A percentile compares a stretch with the other conserved stretches of the same genome.
Conservation (phyloP, 2,888 invertebrate genomes). For the Drosophila antonietae region DNA sequence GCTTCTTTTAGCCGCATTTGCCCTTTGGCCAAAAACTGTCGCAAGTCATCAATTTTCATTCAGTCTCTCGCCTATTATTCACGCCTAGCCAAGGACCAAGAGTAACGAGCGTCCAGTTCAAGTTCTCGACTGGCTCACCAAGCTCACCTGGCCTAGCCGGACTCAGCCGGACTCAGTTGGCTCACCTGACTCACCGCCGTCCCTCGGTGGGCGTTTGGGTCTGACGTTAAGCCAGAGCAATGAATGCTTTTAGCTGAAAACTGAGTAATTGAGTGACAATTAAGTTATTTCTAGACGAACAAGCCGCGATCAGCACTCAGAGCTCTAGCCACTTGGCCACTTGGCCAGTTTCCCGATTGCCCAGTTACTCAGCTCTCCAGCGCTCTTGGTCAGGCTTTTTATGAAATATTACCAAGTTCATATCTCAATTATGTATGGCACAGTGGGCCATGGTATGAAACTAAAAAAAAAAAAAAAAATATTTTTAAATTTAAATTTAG, state of each 20-base stretch:
- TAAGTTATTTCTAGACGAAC: slow-evolving; percentile 82
- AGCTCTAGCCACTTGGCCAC: slow-evolving; percentile 23
- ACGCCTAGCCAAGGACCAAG: slow-evolving; percentile 57
- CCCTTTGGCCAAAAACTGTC: slow-evolving; percentile 82
- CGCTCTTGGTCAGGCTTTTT: slow-evolving; percentile 50
- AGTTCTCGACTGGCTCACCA: slow-evolving; percentile 4
- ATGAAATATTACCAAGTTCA: slow-evolving; percentile 83
- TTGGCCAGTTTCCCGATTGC: slow-evolving; percentile 20
- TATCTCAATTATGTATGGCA: slow-evolving; percentile 81
- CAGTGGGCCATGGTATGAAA: slow-evolving; percentile 37
- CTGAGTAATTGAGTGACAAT: slow-evolving; percentile 84
- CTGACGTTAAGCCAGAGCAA: slow-evolving; percentile 72
- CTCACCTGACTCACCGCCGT: neutral
- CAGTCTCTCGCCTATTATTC: slow-evolving; percentile 71
- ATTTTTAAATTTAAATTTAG: too few species aligned
- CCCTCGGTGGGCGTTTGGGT: slow-evolving; percentile 33
- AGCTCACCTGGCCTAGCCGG: neutral
- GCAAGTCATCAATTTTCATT: slow-evolving; percentile 81
- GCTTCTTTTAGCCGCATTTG: slow-evolving; percentile 58
- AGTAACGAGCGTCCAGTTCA: slow-evolving; percentile 41
- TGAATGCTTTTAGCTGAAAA: slow-evolving; percentile 82
- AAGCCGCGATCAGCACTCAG: slow-evolving; percentile 63
- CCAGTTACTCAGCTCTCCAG: slow-evolving; percentile 27
- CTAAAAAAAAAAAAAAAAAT: neutral
- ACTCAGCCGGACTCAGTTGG: neutral